Conservation (phyloP, 2,797 vertebrate genomes). For the Harpagifer antarcticus region DNA sequence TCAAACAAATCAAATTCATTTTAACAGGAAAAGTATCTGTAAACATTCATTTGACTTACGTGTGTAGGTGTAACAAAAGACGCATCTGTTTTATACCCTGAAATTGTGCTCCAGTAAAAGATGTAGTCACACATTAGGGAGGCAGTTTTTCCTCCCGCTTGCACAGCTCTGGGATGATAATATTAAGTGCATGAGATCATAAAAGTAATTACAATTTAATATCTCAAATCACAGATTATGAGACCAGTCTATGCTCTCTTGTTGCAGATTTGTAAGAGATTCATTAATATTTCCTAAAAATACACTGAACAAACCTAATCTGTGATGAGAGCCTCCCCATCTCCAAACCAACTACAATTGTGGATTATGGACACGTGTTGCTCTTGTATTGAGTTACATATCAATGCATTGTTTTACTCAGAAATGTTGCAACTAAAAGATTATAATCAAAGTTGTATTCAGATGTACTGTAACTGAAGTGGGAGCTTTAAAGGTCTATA, state of each 20-base stretch:
- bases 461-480: slow-evolving; percentile 42
- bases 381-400: slow-evolving; percentile 33
- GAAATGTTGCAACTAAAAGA: slow-evolving; percentile 43
- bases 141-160: slow-evolving; percentile 14
- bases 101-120: slow-evolving; percentile 15
- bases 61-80: slow-evolving; percentile 26
- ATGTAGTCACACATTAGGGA: slow-evolving; percentile 22
- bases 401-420: slow-evolving; percentile 34
- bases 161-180: slow-evolving; percentile 33
- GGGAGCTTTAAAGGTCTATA: slow-evolving; percentile 18
- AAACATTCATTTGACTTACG: slow-evolving; percentile 6
- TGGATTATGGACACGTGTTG: slow-evolving; percentile 52
- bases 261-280: slow-evolving; percentile 34
- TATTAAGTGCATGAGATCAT: slow-evolving; percentile 42
- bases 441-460: slow-evolving; percentile 23
- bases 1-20: slow-evolving; percentile 30
- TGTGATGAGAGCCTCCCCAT: slow-evolving; percentile 30
- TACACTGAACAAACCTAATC: slow-evolving; percentile 23
- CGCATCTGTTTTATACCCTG: slow-evolving; percentile 1
- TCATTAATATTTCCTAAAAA: slow-evolving; percentile 46
- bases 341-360: slow-evolving; percentile 25
- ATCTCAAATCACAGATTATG: slow-evolving; percentile 52
- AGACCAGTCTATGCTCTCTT: slow-evolving; percentile 32
- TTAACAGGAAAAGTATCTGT: slow-evolving; percentile 24
- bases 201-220: slow-evolving; percentile 37